Conservation (phyloP, 2,888 invertebrate genomes). For the Prionchulus punctatus region DNA sequence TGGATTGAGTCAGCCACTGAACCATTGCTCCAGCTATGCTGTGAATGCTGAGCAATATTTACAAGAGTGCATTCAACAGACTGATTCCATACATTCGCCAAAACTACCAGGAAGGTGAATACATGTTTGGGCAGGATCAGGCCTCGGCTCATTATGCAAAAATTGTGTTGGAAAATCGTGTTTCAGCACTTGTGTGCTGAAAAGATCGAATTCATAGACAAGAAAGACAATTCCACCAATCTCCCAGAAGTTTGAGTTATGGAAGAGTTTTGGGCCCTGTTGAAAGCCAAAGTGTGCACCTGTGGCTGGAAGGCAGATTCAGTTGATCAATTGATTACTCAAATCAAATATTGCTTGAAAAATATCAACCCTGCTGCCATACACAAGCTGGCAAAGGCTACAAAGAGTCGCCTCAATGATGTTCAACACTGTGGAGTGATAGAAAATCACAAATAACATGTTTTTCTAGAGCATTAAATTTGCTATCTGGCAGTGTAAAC, state of each 20-base stretch:
- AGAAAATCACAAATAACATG: background rate
- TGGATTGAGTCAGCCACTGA: background rate
- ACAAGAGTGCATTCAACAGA: constrained; percentile 6
- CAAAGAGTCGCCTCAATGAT: background rate
- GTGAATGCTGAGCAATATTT: constrained; percentile 6
- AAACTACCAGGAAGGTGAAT: constrained; percentile 5
- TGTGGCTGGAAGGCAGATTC: background rate
- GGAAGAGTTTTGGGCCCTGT: background rate
- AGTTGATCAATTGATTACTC: background rate
- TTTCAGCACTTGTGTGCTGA: background rate
- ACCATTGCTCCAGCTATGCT: constrained; percentile 5
- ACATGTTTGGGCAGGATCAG: background rate
- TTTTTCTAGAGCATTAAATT: background rate
- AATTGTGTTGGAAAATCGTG: too few relatives aligned
- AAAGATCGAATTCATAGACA: background rate
- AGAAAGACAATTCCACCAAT: background rate
- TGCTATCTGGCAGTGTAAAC: background rate
- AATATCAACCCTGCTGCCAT: background rate
- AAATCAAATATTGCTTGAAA: background rate
- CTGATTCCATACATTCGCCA: constrained; percentile 6
- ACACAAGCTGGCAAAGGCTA: background rate
- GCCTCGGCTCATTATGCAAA: background rate
- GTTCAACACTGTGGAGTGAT: background rate
- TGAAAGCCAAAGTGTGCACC: background rate
- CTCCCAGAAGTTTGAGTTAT: background rate